Evolutionary conservation across 2,888 invertebrate genomes (phyloP).

Genomic region (Pristionchus exspectatus): DNA sequence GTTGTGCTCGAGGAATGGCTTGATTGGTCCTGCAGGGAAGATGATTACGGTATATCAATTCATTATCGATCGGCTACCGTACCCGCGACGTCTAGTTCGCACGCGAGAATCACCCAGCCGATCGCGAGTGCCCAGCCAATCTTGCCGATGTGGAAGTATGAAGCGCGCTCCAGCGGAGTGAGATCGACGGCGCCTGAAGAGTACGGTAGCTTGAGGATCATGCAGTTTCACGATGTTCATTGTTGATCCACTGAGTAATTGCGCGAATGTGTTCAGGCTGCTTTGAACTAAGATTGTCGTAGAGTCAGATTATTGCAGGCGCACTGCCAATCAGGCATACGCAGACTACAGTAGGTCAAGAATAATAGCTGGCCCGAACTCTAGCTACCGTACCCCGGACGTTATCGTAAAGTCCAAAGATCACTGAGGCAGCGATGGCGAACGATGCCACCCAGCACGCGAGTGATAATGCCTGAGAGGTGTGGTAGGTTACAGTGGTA

Average conservation of each 20-base stretch:
- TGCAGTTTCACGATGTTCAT: background rate
- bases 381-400: slow-evolving; percentile 20
- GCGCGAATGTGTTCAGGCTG: too few species aligned
- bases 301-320: background rate
- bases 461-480: slow-evolving; percentile 8
- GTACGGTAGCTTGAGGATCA: background rate
- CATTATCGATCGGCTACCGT: background rate
- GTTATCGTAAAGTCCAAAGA: slow-evolving; percentile 29
- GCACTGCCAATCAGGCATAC: too few species aligned
- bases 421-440: background rate
- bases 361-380: too few species aligned
- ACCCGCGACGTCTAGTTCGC: slow-evolving; percentile 42
- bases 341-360: too few species aligned
- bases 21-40: slow-evolving; percentile 29
- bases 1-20: slow-evolving; percentile 15
- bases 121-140: slow-evolving; percentile 42
- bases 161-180: background rate
- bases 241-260: too few species aligned
- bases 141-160: slow-evolving; percentile 19
- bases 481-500: background rate
- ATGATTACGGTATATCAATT: background rate
- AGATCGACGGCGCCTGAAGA: slow-evolving; percentile 17
- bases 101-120: slow-evolving; percentile 45
- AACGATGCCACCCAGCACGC: background rate
- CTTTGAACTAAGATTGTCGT: too few species aligned